Evolutionary conservation across 2,797 vertebrate species (phyloP).

Genomic region (Orestias chungarensis): DNA sequence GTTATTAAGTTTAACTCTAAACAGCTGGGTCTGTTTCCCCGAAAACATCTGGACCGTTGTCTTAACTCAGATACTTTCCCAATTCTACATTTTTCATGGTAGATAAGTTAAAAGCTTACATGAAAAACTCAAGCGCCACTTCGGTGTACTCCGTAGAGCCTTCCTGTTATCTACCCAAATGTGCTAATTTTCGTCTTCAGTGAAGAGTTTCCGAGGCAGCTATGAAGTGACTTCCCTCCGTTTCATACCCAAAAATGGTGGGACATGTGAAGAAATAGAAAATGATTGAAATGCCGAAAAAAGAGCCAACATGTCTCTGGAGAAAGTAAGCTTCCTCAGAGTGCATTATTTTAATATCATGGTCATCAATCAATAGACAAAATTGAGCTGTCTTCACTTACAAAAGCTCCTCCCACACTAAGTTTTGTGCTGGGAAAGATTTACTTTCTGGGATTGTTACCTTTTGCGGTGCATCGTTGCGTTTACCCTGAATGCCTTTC

Average conservation of each 20-base stretch:
- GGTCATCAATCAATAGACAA: neutral
- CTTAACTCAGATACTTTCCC: neutral
- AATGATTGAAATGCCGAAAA: neutral
- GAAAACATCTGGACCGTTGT: neutral
- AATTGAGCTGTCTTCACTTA: neutral
- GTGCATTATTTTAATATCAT: neutral
- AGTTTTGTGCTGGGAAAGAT: neutral
- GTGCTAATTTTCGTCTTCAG: neutral
- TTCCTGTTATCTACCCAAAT: neutral
- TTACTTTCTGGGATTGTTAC: constrained; percentile 33
- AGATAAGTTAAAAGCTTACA: neutral
- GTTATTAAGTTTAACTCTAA: neutral
- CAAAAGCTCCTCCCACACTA: neutral
- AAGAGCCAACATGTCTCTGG: neutral
- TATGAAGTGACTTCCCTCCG: neutral
- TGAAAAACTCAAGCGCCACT: neutral
- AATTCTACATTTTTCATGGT: neutral
- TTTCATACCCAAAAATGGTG: neutral
- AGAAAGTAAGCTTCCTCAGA: neutral
- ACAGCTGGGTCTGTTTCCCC: neutral
- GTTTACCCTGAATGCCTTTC: constrained; percentile 11
- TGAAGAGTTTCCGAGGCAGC: neutral
- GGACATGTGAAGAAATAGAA: neutral
- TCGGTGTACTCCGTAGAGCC: neutral
- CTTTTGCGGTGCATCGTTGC: constrained; percentile 26